Conservation (phyloP, 1,140 invertebrate species). For the Drosophila mojavensis region DNA sequence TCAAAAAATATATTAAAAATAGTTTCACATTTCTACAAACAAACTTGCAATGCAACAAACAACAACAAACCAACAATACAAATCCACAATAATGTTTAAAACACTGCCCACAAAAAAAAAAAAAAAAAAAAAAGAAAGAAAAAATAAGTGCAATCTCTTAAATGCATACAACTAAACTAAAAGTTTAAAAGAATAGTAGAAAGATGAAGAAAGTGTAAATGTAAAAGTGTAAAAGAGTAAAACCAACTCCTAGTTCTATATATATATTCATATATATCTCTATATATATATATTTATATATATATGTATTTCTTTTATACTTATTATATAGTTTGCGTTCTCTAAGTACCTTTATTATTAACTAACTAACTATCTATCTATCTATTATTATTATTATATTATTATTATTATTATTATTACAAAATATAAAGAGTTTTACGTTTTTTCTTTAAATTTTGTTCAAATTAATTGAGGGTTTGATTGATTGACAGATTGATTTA, state of each 20-base stretch:
- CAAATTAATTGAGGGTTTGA: conserved; percentile 40
- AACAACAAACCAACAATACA: conserved; percentile 43
- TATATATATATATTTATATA: conserved; percentile 59
- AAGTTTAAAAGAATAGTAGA: conserved; percentile 23
- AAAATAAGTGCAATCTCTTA: conserved; percentile 68
- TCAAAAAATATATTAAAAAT: conserved; percentile 24
- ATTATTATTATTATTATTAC: conserved; percentile 66
- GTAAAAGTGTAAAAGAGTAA: conserved; percentile 5
- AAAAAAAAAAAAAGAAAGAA: too few species aligned
- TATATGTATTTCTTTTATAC: conserved; percentile 56
- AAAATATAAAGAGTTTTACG: conserved; percentile 27
- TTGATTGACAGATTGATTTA: conserved; percentile 37
- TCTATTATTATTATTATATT: conserved; percentile 54
- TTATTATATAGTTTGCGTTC: conserved; percentile 68
- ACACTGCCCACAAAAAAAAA: conserved; percentile 80
- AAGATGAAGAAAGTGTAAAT: conserved; percentile 3
- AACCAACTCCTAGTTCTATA: conserved; percentile 74
- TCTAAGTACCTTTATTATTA: conserved; percentile 77
- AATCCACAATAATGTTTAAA: conserved; percentile 65
- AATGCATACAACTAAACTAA: conserved; percentile 57
- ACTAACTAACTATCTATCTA: conserved; percentile 52
- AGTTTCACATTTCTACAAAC: conserved; percentile 31
- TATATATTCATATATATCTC: conserved; percentile 54
- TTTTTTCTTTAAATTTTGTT: conserved; percentile 61
- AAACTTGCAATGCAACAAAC: conserved; percentile 63